Evolutionary conservation across 2,888 invertebrate species (phyloP), one percentile per base, ranked within the genome.

Genomic region (Orthosia cruda): DNA sequence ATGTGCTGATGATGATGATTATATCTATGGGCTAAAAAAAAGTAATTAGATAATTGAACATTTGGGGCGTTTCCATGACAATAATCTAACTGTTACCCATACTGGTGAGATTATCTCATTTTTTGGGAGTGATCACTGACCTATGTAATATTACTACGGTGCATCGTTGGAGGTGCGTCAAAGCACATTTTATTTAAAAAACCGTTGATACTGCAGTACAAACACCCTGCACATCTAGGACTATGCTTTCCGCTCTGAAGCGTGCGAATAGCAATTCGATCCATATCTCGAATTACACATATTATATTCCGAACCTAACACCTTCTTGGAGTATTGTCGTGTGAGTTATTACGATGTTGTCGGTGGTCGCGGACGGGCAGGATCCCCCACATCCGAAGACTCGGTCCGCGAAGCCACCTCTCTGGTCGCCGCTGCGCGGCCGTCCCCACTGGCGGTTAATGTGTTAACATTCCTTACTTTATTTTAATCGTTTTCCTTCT

Each of bases 401-500:
- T 75, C 82, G 80, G 59, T 74, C 86, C 69, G 77, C 83, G 76
- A 88, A 85, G 85, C 92, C 94, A 82, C 90, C 95, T 67, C 87
- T 95, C 89, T 95, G 95, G 95, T 96, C 94, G 85, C 95, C 95
- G 75, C 89, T 88, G 80, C 95, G 95, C 89, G 96, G 96, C 83
- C 93, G 94, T 86, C 96, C 96, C 80, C 96, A 96, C 94, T 96
- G 96, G 96, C 96, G 96, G 95, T 96, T 96, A 94, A 91, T 96
- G 96, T 96, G 96, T 96, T 96, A 96, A 96, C 95, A 94, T 93
- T 95, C 93, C 89, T 89, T 92, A 89, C 91, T 87, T 93, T 92
- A 91, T 92, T 87, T 91, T 88, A 87, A 80, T 89, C 81, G 84
- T 89, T 84, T 88, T 88, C 80, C 69, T 83, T 74, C 58, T 86